Evolutionary conservation across 2,113 vertebrate genomes (phyloP).

Genomic region (Chlamydotis undulata): DNA sequence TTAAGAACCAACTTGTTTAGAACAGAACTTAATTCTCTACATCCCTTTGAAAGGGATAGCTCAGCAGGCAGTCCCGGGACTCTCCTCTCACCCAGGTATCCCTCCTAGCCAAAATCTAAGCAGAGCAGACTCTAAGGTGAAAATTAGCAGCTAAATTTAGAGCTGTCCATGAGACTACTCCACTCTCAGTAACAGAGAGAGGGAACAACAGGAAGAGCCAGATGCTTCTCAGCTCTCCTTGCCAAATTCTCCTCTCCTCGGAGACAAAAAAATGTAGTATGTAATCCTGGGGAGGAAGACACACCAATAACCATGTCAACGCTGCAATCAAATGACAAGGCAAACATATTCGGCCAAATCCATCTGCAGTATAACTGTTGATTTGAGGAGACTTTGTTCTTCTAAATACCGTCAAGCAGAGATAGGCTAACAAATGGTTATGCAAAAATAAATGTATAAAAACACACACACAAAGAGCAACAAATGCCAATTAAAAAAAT

Average conservation of each 20-base stretch:
- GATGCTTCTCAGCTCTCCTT: not conserved
- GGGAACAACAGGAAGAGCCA: slow-evolving; percentile 33
- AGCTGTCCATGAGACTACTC: not conserved
- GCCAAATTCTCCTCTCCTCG: not conserved
- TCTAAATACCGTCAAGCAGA: not conserved
- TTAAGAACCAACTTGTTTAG: not conserved
- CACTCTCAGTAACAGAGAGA: not conserved
- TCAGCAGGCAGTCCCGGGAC: not conserved
- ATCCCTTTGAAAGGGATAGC: not conserved
- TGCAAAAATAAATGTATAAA: not conserved
- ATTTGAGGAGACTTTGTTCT: not conserved
- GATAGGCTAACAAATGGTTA: not conserved
- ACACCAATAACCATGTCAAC: slow-evolving; percentile 36
- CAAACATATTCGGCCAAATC: not conserved
- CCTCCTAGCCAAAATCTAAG: not conserved
- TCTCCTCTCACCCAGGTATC: not conserved
- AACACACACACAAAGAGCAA: not conserved
- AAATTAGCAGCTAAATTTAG: slow-evolving; percentile 33
- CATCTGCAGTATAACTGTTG: not conserved
- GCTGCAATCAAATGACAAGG: not conserved
- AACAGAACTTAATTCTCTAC: not conserved
- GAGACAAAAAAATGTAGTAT: slow-evolving; percentile 14
- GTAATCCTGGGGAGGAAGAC: slow-evolving; percentile 29
- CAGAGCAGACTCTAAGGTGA: not conserved
- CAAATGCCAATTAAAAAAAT: not conserved